A percentile compares a stretch with the other conserved stretches of the same genome.
These are phyloP conservation scores for Caenorhabditis virilis DNA, from an alignment of 2,888 invertebrate species.

Conservation along the genomic window DNA sequence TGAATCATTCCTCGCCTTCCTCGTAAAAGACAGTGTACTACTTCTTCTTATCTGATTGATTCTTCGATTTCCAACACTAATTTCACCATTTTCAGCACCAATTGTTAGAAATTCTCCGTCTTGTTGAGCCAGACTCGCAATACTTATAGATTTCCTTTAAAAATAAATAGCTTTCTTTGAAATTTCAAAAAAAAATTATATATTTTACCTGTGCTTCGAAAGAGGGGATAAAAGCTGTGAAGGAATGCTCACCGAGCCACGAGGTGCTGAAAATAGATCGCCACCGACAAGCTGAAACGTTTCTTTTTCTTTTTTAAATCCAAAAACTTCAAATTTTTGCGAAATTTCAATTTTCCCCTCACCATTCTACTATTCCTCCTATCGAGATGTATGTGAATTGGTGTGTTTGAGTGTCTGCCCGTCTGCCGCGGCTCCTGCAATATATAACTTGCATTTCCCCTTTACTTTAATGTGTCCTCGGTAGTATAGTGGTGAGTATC, in stretches of 20 bases:
- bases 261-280: slow-evolving; percentile 26
- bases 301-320: neutral
- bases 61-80: no score
- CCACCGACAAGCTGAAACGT: slow-evolving; percentile 22
- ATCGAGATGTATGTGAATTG: slow-evolving; percentile 44
- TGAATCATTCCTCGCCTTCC: no score
- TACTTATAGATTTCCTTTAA: slow-evolving; percentile 35
- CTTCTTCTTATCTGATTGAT: no score
- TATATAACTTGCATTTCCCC: neutral
- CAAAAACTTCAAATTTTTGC: neutral
- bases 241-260: slow-evolving; percentile 41
- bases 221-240: slow-evolving; percentile 39
- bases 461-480: slow-evolving; percentile 45
- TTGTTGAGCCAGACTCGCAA: no score
- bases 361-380: slow-evolving; percentile 34
- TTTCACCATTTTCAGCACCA: no score
- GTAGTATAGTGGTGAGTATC: slow-evolving; percentile 67
- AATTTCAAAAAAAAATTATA: no score
- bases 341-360: neutral
- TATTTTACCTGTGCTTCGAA: slow-evolving; percentile 29
- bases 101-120: no score
- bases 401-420: slow-evolving; percentile 13
- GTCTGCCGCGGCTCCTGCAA: neutral
- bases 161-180: no score
- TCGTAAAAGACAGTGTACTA: no score